These are phyloP conservation scores for Parazoanthus swiftii DNA, from an alignment of 92 coral and sea anemone genomes.

Conservation along the genomic window DNA sequence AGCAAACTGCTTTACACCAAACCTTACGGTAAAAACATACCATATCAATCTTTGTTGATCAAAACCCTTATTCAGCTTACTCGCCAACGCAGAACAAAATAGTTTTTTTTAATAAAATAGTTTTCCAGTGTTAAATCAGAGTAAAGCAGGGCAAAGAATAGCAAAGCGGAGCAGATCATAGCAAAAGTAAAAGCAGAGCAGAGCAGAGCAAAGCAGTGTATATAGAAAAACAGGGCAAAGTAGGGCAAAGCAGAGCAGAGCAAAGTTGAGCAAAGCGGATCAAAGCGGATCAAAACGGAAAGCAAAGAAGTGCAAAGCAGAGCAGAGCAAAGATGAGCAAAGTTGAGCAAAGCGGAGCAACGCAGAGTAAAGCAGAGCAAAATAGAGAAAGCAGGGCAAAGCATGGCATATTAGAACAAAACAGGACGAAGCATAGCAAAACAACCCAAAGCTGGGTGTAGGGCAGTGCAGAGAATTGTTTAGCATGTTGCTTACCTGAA, in stretches of 20 bases:
- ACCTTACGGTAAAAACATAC: too few species aligned
- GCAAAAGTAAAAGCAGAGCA: not conserved
- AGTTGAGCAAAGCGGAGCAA: not conserved
- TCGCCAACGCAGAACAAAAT: too few species aligned
- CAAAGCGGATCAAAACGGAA: not conserved
- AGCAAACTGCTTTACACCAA: too few species aligned
- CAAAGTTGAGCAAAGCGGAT: not conserved
- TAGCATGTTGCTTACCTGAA: slow-evolving; percentile 12
- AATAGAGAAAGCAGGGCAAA: not conserved
- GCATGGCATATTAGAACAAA: not conserved
- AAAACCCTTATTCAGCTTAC: too few species aligned
- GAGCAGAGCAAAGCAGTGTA: not conserved
- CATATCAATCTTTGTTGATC: too few species aligned
- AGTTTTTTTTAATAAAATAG: too few species aligned
- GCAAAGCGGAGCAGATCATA: not conserved
- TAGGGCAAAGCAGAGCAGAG: not conserved
- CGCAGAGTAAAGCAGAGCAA: not conserved
- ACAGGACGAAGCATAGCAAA: not conserved
- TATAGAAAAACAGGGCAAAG: not conserved
- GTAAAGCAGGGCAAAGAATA: not conserved
- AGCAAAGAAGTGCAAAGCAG: too few species aligned
- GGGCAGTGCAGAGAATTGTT: not conserved
- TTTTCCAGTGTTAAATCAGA: too few species aligned
- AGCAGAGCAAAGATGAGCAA: not conserved
- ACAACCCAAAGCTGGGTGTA: not conserved